Base-by-base conservation (phyloP, 53 echinoderm and acorn worm species). In the Arbacia lixula region DNA sequence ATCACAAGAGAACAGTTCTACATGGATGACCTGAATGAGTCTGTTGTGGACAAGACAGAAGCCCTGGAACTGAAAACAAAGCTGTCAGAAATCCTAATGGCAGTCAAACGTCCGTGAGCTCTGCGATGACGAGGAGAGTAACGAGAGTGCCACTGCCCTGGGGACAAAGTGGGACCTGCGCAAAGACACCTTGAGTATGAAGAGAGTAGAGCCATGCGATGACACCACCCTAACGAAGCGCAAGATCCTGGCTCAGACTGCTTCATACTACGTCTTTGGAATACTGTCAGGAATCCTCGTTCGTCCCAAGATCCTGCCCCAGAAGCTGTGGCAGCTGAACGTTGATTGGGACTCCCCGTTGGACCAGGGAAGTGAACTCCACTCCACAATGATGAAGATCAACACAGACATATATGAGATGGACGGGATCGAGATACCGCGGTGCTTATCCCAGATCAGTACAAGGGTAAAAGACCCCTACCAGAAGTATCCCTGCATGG, bases 11-110 rank as follows among this genome's bases (percentile, higher is more conserved):
- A 67, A 6, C 90, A 86, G 60, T 91, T 91, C 43, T 86, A 86
- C 76, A 83, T 75, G 86, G 84, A 93, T 58, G 87, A 93, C 62
- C 38, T 93, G 31, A 93, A 79, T 50, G 89, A 89, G 55, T 93
- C 89, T 17, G 84, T 93, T 28, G 43, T 33, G 11, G 86, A 89
- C 43, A 61, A 41, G 27, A 37, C 89, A 62, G 63, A 93, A 36
- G 93, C 87, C 12, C 71, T 87, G 2, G 57, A 84, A 8, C 86
- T 93, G 19, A 92, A 92, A 41, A 67, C 83, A 17, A 86, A 71
- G 51, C 92, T 81, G 26, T 82, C 83, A 53, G 35, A 83, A 83
- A 83, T 58, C 19, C 69, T 84, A 2, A 63, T 93, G 93, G 93
- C 90, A 93, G 40, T 93, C 93, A 19, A 93, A 93, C 43, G 51